phyloP scores from a whole-genome alignment of 2,888 invertebrate genomes.

The Ectemnius continuus region DNA sequence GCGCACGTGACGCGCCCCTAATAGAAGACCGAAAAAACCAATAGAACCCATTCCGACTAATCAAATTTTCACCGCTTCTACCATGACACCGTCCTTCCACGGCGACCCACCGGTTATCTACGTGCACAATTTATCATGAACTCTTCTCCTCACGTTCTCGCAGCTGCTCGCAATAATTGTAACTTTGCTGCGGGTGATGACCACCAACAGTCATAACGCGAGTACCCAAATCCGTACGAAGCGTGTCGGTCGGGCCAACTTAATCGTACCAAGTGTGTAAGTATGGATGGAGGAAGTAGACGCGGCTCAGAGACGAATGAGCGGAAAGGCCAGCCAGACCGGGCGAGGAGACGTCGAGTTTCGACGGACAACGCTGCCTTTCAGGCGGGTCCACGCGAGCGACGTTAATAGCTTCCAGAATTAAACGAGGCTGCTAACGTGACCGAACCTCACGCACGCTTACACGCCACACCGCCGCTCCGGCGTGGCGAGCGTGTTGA shows the following conservation, averaged over 20 bases:
- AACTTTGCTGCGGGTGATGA: no score
- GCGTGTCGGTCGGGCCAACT: constrained; percentile 39
- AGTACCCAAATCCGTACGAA: constrained; percentile 3
- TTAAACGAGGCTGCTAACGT: constrained; percentile 50
- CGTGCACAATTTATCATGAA: neutral
- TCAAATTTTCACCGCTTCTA: no score
- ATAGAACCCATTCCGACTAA: no score
- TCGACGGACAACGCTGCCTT: constrained; percentile 67
- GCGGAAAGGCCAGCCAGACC: constrained; percentile 16
- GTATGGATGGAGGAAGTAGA: constrained; percentile 43
- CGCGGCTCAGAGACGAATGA: constrained; percentile 29
- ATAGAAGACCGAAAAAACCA: no score
- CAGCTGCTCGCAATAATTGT: no score
- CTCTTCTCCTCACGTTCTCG: neutral
- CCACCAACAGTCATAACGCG: no score
- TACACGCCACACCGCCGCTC: neutral
- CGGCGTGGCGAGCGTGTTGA: neutral
- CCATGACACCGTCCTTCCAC: no score
- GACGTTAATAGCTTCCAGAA: constrained; percentile 68
- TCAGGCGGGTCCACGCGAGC: constrained; percentile 58
- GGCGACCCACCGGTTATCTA: no score
- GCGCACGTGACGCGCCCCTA: constrained; percentile 1
- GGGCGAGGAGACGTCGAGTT: constrained; percentile 57
- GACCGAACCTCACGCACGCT: neutral
- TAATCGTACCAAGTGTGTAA: constrained; percentile 51